Percentiles rank a stretch among this genome's conserved stretches.
These are phyloP conservation scores for Euproctis similis DNA, from an alignment of 2,888 invertebrate genomes.

Conservation along the genomic window DNA sequence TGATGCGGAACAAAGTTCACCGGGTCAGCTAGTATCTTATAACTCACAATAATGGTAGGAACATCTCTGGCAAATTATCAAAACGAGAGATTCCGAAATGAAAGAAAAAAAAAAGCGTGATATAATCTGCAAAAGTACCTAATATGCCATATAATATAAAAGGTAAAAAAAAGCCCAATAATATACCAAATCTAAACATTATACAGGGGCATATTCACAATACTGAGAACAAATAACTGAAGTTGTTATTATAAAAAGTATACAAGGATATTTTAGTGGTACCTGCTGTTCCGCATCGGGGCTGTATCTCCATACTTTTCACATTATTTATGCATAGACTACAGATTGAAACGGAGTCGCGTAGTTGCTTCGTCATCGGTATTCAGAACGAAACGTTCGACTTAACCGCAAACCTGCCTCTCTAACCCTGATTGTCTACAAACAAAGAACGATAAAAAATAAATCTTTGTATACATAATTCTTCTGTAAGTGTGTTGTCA, in stretches of 20 bases:
- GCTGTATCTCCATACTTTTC: constrained; percentile 68
- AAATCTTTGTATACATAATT: too few relatives aligned
- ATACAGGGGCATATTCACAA: constrained; percentile 20
- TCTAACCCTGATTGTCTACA: constrained; percentile 56
- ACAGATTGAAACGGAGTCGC: constrained; percentile 68
- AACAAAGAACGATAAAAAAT: constrained; percentile 48
- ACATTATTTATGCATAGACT: constrained; percentile 74
- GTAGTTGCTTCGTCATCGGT: constrained; percentile 65
- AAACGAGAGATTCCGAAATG: too few relatives aligned
- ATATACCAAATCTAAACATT: constrained; percentile 10
- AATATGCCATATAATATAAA: too few relatives aligned
- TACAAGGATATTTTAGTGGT: constrained; percentile 62
- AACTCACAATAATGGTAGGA: too few relatives aligned
- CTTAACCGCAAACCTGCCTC: constrained; percentile 57
- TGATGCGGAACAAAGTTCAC: too few relatives aligned
- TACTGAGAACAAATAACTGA: constrained; percentile 54
- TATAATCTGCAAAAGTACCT: too few relatives aligned
- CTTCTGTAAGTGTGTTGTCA: too few relatives aligned
- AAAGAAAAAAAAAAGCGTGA: too few relatives aligned
- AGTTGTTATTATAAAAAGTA: constrained; percentile 65
- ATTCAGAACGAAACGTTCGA: constrained; percentile 59
- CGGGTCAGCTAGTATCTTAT: too few relatives aligned
- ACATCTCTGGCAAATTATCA: too few relatives aligned
- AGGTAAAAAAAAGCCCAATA: too few relatives aligned
- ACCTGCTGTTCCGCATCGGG: constrained; percentile 53